phyloP scores from a whole-genome alignment of 1,140 invertebrate species.

The Zaprionus vittiger region DNA sequence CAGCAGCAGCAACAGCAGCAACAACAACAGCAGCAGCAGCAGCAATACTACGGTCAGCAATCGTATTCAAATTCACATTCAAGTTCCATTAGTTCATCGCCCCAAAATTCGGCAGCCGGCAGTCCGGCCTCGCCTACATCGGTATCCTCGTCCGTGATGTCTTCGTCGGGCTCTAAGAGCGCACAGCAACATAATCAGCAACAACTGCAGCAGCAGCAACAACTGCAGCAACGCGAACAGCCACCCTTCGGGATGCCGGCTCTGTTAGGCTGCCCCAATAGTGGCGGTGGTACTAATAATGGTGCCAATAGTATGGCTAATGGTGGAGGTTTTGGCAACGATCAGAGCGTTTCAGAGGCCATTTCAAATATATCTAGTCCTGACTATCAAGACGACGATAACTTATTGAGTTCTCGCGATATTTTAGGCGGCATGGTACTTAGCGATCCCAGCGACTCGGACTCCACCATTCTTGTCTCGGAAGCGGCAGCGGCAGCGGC shows the following conservation, averaged over 20 bases:
- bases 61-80: constrained; percentile 85
- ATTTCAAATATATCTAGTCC: constrained; percentile 94
- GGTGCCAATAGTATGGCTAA: constrained; percentile 48
- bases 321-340: constrained; percentile 84
- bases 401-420: constrained; percentile 84
- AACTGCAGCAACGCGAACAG: constrained; percentile 50
- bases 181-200: constrained; percentile 57
- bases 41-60: constrained; percentile 78
- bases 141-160: constrained; percentile 94
- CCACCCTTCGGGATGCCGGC: constrained; percentile 60
- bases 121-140: constrained; percentile 92
- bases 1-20: constrained; percentile 73
- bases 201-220: constrained; percentile 50
- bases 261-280: constrained; percentile 64
- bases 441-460: constrained; percentile 93
- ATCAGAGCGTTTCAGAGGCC: constrained; percentile 91
- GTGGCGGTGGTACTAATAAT: constrained; percentile 40
- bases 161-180: constrained; percentile 87
- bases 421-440: constrained; percentile 90
- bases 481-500: constrained; percentile 90
- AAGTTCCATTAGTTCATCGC: constrained; percentile 85
- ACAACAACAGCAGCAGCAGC: constrained; percentile 68
- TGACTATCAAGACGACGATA: constrained; percentile 91
- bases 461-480: constrained; percentile 91
- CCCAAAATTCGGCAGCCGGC: constrained; percentile 85